Conservation (phyloP, 2,888 invertebrate genomes). For the Exephanes ischioxanthus region DNA sequence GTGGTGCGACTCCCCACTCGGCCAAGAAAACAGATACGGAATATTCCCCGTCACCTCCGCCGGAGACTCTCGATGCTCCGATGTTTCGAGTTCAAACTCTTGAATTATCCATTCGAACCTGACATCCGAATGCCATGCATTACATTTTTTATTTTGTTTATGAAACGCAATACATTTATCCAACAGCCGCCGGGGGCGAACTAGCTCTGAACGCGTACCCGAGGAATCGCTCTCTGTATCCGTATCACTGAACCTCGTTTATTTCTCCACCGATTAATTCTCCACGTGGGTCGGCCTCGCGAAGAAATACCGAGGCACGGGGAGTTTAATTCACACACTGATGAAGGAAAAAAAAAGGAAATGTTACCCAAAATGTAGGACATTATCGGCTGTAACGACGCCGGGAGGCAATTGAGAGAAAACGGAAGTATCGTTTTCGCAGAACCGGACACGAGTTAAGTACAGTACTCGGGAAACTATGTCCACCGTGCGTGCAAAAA, state of each 20-base stretch:
- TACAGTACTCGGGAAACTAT: background rate
- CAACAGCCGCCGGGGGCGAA: background rate
- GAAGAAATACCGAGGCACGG: background rate
- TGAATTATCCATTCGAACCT: conserved; percentile 53
- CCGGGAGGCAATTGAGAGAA: background rate
- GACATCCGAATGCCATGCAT: background rate
- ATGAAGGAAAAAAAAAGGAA: background rate
- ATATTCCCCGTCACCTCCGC: conserved; percentile 26
- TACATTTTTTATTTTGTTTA: background rate
- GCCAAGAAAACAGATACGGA: conserved; percentile 24
- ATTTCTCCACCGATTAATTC: background rate
- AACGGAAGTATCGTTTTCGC: background rate
- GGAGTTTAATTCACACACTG: background rate
- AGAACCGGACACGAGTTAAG: background rate
- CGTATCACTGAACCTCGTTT: background rate
- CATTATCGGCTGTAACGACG: background rate
- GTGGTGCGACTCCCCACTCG: conserved; percentile 9
- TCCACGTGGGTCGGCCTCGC: background rate
- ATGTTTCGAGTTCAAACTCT: conserved; percentile 26
- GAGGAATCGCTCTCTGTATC: background rate
- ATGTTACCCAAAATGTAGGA: background rate
- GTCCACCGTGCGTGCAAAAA: background rate
- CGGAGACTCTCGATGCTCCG: background rate
- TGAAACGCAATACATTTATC: background rate
- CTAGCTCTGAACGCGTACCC: background rate